Conservation (phyloP, 2,888 invertebrate species). For the Dexiosoma caninum region DNA sequence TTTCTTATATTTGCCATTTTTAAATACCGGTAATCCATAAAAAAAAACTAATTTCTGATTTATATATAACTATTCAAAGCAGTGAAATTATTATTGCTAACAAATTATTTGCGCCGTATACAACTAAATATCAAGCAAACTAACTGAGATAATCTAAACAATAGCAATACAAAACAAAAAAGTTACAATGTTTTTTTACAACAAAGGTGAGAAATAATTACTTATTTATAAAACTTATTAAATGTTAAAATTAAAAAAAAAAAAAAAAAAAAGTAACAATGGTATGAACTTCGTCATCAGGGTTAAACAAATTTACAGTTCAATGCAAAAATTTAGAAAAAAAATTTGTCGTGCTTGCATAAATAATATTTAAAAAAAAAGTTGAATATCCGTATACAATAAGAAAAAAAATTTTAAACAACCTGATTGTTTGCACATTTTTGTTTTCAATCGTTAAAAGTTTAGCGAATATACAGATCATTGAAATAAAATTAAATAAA, state of each 20-base stretch:
- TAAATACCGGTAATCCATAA: background rate
- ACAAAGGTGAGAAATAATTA: constrained; percentile 49
- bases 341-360: too few species aligned
- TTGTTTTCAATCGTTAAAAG: too few species aligned
- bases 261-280: background rate
- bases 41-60: background rate
- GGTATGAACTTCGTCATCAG: background rate
- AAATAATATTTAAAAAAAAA: too few species aligned
- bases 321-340: too few species aligned
- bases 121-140: background rate
- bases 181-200: constrained; percentile 32
- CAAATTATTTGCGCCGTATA: background rate
- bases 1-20: background rate
- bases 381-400: too few species aligned
- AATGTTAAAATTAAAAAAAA: too few species aligned
- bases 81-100: background rate
- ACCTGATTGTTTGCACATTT: too few species aligned
- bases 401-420: too few species aligned
- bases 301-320: too few species aligned
- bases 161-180: constrained; percentile 9
- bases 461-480: too few species aligned
- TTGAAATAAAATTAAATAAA: too few species aligned
- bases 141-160: constrained; percentile 17
- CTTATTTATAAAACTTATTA: constrained; percentile 24
- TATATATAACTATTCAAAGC: background rate